Base-by-base conservation (phyloP, 2,888 invertebrate genomes). In the Eilema sororculum region DNA sequence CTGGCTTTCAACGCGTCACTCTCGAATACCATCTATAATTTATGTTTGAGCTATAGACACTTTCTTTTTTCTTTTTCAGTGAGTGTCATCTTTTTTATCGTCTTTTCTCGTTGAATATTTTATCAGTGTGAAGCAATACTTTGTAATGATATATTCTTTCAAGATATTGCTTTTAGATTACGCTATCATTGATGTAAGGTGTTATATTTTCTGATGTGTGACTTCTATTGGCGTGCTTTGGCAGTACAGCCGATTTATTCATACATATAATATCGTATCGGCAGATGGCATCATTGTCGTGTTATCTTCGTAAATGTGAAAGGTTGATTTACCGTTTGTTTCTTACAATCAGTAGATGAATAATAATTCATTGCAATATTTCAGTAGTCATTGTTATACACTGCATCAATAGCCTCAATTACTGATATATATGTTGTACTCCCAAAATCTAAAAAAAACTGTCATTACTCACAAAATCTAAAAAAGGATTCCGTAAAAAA, bases 11-110 rank as follows among this genome's bases (percentile, higher is more conserved):
- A 12, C 46, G 22, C 37, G 59, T 71, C 67, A 60, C 58, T 67
- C n/a, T 28, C 56, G 30, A 62, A 69, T 67, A 41, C 24, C 68
- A 70, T 68, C 24, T 57, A 70, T 68, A 68, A 73, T 68, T 76
- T 71, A 69, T 74, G 60, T 41, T 52, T 30, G 57, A 33, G 57
- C 62, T 57, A 65, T 62, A 69, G 12, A 60, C 57, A 46, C 3
- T 28, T 56, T n/a, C 12, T 12, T 59, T 33, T n/a, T 33, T 33
- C 28, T 9, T 67, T 57, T 57, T 62, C n/a, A 46, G 59, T 64
- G 2, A 28, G 16, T 46, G 33, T 52, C 52, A 25, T 66, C 56
- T 13, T 66, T 65, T 66, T 66, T 60, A 56, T 59, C 37, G 37
- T 13, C 28, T 33, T 56, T 65, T 69, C n/a, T 61, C 52, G 16